Base-by-base conservation (phyloP, 2,113 vertebrate species). In the Labeo catla region DNA sequence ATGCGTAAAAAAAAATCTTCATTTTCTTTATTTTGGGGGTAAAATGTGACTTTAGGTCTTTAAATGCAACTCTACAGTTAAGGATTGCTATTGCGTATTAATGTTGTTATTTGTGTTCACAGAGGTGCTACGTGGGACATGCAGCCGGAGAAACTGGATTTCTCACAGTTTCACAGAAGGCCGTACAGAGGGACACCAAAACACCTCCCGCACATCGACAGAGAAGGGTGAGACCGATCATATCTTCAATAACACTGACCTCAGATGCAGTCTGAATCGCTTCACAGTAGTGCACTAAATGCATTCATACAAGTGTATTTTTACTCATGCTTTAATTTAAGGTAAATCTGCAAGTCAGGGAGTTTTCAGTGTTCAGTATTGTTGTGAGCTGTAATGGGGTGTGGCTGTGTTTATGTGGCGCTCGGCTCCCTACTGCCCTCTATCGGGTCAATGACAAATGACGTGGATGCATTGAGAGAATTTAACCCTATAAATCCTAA, bases 141-240 rank as follows among this genome's bases (percentile, higher is more conserved):
- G 86, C 97, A 99, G 91, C 97, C 98, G 0, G 97, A 99, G 92
- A 99, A 99, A 93, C 93, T 99, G 91, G 97, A 99, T 93, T 98
- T 99, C 92, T 96, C 95, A 10, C 97, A 98, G 81, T 97, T 98
- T 89, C 97, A 97, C 90, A 94, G 96, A 87, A 98, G 97, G 91
- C 92, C 96, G 59, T 90, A 92, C 6, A 90, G 95, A 72, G 97
- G 96, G 87, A 92, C 94, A 16, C 96, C 97, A 84, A 98, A 98
- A 93, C 97, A 96, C 86, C 92, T 98, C 91, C 97, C 97, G 4
- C 97, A 98, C 92, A 98, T 98, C 66, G 96, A 98, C 94, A 93
- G 96, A 87, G 98, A 99, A 93, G 97, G 97, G 97, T 98, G 95
- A 96, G 96, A 39, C 39, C 1, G 39, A 39, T 5, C 0, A 39